Conservation (phyloP, 2,888 invertebrate species). For the Tromatobia lineatoria region DNA sequence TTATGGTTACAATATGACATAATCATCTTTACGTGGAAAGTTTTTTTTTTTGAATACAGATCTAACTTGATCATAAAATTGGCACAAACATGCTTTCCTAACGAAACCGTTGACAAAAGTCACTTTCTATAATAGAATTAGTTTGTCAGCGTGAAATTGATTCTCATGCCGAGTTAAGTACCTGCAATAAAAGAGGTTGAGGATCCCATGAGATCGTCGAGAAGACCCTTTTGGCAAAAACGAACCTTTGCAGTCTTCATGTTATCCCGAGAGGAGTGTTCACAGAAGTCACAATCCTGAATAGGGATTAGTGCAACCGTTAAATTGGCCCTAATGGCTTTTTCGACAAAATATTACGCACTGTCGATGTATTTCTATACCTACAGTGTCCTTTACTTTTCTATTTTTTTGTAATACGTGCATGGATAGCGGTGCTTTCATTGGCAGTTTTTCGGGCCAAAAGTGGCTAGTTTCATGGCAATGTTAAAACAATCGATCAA, state of each 20-base stretch:
- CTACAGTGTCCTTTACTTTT: conserved; percentile 58
- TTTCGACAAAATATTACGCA: neutral
- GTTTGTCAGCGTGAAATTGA: conserved; percentile 16
- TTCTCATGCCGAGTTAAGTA: neutral
- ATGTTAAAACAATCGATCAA: too few species aligned
- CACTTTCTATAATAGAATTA: conserved; percentile 58
- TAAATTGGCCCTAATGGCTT: conserved; percentile 28
- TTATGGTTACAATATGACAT: too few species aligned
- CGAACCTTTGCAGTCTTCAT: conserved; percentile 46
- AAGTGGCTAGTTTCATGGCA: too few species aligned
- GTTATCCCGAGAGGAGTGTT: conserved; percentile 64
- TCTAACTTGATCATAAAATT: too few species aligned
- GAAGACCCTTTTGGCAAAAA: neutral
- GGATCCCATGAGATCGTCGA: too few species aligned
- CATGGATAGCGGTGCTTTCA: too few species aligned
- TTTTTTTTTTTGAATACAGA: too few species aligned
- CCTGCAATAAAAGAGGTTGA: neutral
- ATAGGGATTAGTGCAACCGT: conserved; percentile 46
- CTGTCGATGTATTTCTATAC: neutral
- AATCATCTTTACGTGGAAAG: too few species aligned
- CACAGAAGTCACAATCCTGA: conserved; percentile 69
- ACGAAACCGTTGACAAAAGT: conserved; percentile 46
- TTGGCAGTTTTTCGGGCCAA: too few species aligned
- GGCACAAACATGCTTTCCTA: conserved; percentile 39
- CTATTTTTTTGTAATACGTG: conserved; percentile 73